Evolutionary conservation across 1,140 invertebrate species (phyloP), one percentile per base, ranked within the genome.

Genomic region (Trichomalopsis sarcophagae): DNA sequence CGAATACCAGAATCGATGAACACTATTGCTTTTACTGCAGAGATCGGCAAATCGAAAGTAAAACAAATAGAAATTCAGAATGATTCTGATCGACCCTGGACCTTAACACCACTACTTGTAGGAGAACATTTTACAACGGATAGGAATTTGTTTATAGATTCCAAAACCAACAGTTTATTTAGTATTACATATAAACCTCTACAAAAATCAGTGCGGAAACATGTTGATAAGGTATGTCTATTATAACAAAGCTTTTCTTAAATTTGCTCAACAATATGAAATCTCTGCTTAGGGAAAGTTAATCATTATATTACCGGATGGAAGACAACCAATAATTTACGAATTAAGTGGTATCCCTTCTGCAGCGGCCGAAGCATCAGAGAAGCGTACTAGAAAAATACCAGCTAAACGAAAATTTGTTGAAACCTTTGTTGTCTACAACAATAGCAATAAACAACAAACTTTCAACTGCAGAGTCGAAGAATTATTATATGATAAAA

Each of bases 1-100:
- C 89, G 90, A 77, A 75, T 92, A 44, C 92, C 93, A 11, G 86
- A 91, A 23, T 88, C 93, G 17, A 87, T 68, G n/a, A 89, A 89
- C 17, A 91, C 84, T 0, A 84, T 94, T 1, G 36, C 82, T 10
- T 93, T 94, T 85, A 82, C 17, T 9, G 88, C 87, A 71, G 82
- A 90, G 23, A 92, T 93, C 13, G 86, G 92, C 23, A 81, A 89
- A 30, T 86, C 80, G 80, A 76, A 89, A 73, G 89, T 36, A 4
- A 89, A 89, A 85, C 81, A 87, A 40, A 68, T 93, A 13, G 82
- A 83, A 2, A 82, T 94, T 23, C 77, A 73, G 50, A 94, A 94
- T 55, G 90, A 91, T 74, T 87, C 88, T 0, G 86, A 79, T 27
- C 23, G 83, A 33, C 17, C 44, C 23, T 93, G 93, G 92, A 84